A percentile compares a stretch with the other conserved stretches of the same genome.
These are phyloP conservation scores for Pangasianodon hypophthalmus DNA, from an alignment of 2,113 vertebrate species.

Conservation along the genomic window DNA sequence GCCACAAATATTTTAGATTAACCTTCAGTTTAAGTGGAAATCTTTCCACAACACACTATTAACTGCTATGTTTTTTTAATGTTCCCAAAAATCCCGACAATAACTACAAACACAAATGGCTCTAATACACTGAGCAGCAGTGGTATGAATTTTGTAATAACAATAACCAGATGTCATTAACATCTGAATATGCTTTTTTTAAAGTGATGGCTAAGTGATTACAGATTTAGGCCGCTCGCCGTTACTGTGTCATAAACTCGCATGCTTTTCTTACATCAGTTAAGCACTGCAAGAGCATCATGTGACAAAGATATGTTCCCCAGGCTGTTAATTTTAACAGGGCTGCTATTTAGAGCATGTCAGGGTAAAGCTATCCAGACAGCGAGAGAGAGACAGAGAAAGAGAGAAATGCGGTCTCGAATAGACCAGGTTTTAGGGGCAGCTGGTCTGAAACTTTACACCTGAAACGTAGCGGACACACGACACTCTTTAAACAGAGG, in stretches of 20 bases:
- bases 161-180: not conserved
- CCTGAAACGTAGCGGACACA: conserved; percentile 59
- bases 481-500: conserved; percentile 56
- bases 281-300: conserved; percentile 34
- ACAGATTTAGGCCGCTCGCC: conserved; percentile 13
- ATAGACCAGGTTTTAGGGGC: conserved; percentile 65
- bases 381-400: conserved; percentile 43
- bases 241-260: conserved; percentile 38
- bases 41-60: not conserved
- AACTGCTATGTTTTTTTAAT: not conserved
- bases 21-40: not conserved
- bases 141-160: not conserved
- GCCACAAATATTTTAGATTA: not conserved
- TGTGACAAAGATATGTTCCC: conserved; percentile 62
- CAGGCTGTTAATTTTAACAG: conserved; percentile 67
- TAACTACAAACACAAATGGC: not conserved
- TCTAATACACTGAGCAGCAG: not conserved
- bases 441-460: conserved; percentile 65
- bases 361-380: conserved; percentile 62
- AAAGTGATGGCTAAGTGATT: not conserved
- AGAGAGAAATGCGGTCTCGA: conserved; percentile 60
- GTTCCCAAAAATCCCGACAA: not conserved
- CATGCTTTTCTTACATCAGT: conserved; percentile 47
- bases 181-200: not conserved
- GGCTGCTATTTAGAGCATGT: conserved; percentile 62